Base-by-base conservation (phyloP, 2,113 vertebrate species). In the Dolichallabes microphthalmus region DNA sequence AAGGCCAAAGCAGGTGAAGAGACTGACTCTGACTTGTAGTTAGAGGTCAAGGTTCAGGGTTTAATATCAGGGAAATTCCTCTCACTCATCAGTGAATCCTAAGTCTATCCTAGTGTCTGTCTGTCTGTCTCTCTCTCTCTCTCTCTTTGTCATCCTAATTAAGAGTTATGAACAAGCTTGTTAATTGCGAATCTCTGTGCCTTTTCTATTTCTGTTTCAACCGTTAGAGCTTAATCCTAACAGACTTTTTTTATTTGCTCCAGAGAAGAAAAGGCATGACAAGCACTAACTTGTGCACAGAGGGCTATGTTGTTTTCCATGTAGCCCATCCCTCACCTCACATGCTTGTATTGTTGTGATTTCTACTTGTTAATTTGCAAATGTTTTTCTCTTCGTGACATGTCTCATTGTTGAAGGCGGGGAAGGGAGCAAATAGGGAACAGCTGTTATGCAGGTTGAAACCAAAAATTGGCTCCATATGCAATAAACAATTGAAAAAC, bases 381-480 rank as follows among this genome's bases (percentile, higher is more conserved):
- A 74, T 77, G 75, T 89, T 85, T 87, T 85, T 88, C 20, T 50
- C 85, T 88, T 27, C 50, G 78, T 90, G 90, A 90, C 87, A 89
- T 90, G 87, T 89, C 86, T 91, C 77, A 85, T 88, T 88, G 86
- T 80, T 81, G 55, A 68, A 75, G 76, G 77, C 85, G 66, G 82
- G 82, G 58, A 84, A 82, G 14, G 19, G 81, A 82, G 82, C 87
- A 88, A 91, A 32, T 85, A 77, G 80, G 82, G 88, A 91, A 89
- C 90, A 92, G 89, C 88, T 91, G 92, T 85, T 85, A 58, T 58
- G 81, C 88, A 89, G 86, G 88, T 92, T 90, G 83, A 84, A 57
- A 45, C 30, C 69, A 81, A n/a, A 90, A 91, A 93, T 68, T 53
- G 85, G 80, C 88, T 91, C 89, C 91, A 92, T 88, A 86, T 93